Evolutionary conservation across 2,888 invertebrate genomes (phyloP), one percentile per base, ranked within the genome.

Genomic region (Epiblema foenella): DNA sequence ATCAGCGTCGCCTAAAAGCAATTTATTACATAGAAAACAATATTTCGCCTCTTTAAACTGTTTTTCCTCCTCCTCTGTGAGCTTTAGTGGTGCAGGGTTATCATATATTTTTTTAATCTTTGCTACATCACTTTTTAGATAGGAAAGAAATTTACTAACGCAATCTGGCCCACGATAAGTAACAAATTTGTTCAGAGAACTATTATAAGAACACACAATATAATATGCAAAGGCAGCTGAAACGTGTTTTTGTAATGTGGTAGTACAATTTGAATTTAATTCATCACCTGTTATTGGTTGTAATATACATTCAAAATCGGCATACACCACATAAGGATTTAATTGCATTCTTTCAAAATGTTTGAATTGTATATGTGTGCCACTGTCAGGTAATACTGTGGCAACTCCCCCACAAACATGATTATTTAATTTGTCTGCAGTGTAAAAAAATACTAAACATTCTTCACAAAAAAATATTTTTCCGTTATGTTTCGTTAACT

Each of bases 171-270:
- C n/a, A n/a, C n/a, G n/a, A n/a, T n/a, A n/a, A n/a, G n/a, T n/a
- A n/a, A n/a, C n/a, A n/a, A n/a, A n/a, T n/a, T n/a, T n/a, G n/a
- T n/a, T n/a, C n/a, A n/a, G n/a, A n/a, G n/a, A 56, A n/a, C n/a
- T 57, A 37, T 57, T 17, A 37, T 37, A 57, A 3, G 57, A 57
- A 24, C 57, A 57, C 37, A 57, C 57, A 37, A 57, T 51, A 18
- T 51, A 29, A 29, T 56, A 56, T 5, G 56, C 56, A 56, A 56
- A 56, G 1, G 56, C 56, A 29, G 24, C 33, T 33, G 56, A 33
- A 12, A 56, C 33, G 29, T 56, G 56, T 56, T 56, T 56, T n/a
- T 33, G 56, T 29, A n/a, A n/a, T 5, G 24, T 15, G n/a, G 12
- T 29, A 33, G 56, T 56, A 52, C 52, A 52, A 5, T 33, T 29